Base-by-base conservation (phyloP, 2,888 invertebrate genomes). In the Spodoptera littoralis region DNA sequence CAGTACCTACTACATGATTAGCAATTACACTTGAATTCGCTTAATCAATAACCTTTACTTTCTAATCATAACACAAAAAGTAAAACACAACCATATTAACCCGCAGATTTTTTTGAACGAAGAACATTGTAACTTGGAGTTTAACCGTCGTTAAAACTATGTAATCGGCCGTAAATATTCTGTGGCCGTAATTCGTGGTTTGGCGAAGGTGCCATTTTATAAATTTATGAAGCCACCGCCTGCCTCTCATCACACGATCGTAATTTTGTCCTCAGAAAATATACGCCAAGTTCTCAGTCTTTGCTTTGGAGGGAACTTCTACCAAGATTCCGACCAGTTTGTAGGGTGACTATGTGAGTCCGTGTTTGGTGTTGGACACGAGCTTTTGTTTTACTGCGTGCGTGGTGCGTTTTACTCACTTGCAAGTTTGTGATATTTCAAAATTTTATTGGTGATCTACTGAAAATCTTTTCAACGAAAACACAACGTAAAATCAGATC, bases 181-280 rank as follows among this genome's bases (percentile, higher is more conserved):
- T 46, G 54, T 22, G 48, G 47, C 47, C 48, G 47, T 67, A 56
- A 71, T 65, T 65, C 30, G 58, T 36, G 62, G 67, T 48, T 44
- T 50, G 62, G 12, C 44, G 50, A 49, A 70, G 72, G 48, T 65
- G 65, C 70, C 67, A 73, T 80, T 80, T 76, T 68, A 73, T 79
- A 77, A 71, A 80, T 80, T 79, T 76, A 81, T 76, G 70, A 73
- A 79, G 67, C 72, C 59, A 65, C 72, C 79, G 70, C 81, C 77
- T 74, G 73, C 60, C 74, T 81, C 70, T 80, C 81, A 79, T 84
- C 85, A 81, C 76, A 80, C 78, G 67, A 61, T 60, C 66, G 83
- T 82, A 82, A 85, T 79, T 83, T 81, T 65, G 77, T 80, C 72
- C 73, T 65, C 66, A 77, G 81, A 79, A 82, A 81, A 85, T 85